Evolutionary conservation across 2,888 invertebrate genomes (phyloP).

Genomic region (Drosophila conformis): DNA sequence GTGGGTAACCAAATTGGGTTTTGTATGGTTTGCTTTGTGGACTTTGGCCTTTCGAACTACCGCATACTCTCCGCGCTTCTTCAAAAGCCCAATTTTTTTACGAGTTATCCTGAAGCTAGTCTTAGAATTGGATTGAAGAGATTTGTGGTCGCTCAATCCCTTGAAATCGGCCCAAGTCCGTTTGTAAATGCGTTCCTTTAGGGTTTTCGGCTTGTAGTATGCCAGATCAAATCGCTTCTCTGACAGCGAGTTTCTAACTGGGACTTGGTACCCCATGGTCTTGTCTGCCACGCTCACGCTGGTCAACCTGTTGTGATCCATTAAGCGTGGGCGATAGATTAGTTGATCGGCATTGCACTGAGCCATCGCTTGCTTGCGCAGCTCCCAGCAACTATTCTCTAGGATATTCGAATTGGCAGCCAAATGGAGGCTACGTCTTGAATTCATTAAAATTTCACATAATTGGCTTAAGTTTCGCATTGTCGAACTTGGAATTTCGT

Average conservation of each 20-base stretch:
- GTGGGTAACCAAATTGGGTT: too few species aligned
- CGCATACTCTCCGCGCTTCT: background rate
- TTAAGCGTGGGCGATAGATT: conserved; percentile 7
- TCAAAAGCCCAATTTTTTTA: background rate
- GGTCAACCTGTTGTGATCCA: background rate
- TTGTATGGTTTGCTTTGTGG: background rate
- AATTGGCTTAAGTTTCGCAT: conserved; percentile 25
- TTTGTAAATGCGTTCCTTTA: conserved; percentile 15
- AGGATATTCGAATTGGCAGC: conserved; percentile 11
- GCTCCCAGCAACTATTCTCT: conserved; percentile 32
- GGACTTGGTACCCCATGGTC: too few species aligned
- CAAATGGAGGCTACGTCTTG: conserved; percentile 7
- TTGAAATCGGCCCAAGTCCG: conserved; percentile 35
- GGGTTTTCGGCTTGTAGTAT: conserved; percentile 10
- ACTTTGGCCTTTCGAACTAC: background rate
- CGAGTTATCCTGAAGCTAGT: background rate
- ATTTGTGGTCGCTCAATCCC: background rate
- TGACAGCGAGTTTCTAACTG: background rate
- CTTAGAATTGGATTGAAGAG: too few species aligned
- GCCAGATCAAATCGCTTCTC: conserved; percentile 3
- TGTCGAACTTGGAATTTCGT: conserved; percentile 11
- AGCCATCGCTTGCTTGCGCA: conserved; percentile 17
- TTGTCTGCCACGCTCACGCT: background rate
- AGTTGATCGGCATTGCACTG: background rate
- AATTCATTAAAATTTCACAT: background rate